phyloP scores from a whole-genome alignment of 2,113 vertebrate genomes.

The Melanocharis versteri region DNA sequence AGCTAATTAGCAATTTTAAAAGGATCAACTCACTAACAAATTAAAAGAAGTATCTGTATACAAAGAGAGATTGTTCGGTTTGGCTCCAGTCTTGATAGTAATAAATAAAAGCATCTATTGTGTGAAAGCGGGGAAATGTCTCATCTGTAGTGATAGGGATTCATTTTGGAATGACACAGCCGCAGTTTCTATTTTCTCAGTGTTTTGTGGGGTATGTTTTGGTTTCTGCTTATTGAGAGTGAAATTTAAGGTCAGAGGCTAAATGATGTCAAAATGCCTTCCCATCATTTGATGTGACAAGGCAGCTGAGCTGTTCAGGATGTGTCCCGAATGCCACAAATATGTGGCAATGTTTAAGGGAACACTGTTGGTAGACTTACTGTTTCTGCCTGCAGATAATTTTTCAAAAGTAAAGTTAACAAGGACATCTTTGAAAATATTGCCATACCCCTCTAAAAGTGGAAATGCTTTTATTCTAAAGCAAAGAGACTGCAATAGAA shows the following conservation, averaged over 20 bases:
- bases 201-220: constrained; percentile 32
- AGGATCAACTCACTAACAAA: constrained; percentile 22
- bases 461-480: background rate
- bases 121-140: constrained; percentile 6
- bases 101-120: constrained; percentile 63
- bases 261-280: constrained; percentile 37
- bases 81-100: constrained; percentile 33
- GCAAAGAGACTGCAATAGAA: background rate
- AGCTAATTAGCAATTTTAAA: constrained; percentile 48
- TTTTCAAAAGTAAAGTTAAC: background rate
- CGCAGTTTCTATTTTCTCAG: constrained; percentile 44
- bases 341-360: background rate
- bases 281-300: constrained; percentile 40
- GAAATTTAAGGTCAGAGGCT: constrained; percentile 47
- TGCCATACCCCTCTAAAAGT: background rate
- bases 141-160: constrained; percentile 36
- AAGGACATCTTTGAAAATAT: background rate
- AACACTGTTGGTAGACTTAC: background rate
- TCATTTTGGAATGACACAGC: constrained; percentile 52
- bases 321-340: background rate
- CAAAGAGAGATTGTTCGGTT: constrained; percentile 33
- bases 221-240: constrained; percentile 46
- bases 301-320: constrained; percentile 31
- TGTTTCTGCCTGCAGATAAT: background rate
- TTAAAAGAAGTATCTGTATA: constrained; percentile 40